Evolutionary conservation across 2,797 vertebrate genomes (phyloP).

Genomic region (Galagoides demidoff): DNA sequence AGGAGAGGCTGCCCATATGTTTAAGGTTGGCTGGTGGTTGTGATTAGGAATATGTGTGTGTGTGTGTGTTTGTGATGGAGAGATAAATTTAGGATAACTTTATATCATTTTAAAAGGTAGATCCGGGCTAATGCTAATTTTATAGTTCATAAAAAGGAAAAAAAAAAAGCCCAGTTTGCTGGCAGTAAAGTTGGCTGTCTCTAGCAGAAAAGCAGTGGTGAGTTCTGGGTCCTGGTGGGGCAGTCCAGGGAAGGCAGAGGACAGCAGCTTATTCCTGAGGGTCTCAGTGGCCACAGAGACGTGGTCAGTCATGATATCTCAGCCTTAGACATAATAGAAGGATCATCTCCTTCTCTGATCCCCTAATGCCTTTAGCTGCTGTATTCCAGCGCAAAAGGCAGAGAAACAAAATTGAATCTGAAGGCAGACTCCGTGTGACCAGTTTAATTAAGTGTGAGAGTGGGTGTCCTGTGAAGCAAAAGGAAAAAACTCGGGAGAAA

Average conservation of each 20-base stretch:
- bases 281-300: neutral
- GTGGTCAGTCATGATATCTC: accelerated
- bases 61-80: neutral
- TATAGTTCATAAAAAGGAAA: neutral
- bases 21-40: neutral
- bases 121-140: neutral
- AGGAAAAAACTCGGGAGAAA: neutral
- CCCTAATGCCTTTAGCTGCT: neutral
- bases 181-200: neutral
- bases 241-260: neutral
- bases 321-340: neutral
- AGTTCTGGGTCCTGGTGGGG: neutral
- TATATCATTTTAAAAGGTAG: neutral
- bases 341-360: neutral
- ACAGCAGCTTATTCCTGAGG: neutral
- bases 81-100: neutral
- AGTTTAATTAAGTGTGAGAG: neutral
- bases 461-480: accelerated
- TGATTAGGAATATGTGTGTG: neutral
- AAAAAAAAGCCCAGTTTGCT: neutral
- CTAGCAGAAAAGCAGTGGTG: neutral
- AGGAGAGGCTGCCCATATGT: neutral
- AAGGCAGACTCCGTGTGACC: neutral
- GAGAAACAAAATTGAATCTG: neutral
- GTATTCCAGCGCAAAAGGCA: neutral